These are phyloP conservation scores for Callaeas wilsoni DNA, from an alignment of 2,113 vertebrate species.

Conservation along the genomic window DNA sequence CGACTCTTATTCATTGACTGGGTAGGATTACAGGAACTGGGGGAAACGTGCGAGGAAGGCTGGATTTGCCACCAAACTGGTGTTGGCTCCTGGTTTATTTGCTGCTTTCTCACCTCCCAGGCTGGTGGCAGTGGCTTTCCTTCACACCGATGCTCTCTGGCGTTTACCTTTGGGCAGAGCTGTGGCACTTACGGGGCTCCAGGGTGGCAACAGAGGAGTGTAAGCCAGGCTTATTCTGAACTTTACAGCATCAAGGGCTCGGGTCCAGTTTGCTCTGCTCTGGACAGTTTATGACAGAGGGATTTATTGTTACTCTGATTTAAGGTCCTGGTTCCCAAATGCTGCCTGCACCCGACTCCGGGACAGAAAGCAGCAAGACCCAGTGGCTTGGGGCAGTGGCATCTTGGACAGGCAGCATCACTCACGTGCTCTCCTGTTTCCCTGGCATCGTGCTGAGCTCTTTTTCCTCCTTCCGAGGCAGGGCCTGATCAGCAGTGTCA, in stretches of 20 bases:
- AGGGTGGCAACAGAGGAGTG: accelerated
- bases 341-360: accelerated
- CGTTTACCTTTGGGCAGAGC: neutral
- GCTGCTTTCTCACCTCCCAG: neutral
- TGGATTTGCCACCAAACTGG: neutral
- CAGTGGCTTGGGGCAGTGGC: accelerated
- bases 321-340: neutral
- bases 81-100: neutral
- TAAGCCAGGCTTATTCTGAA: neutral
- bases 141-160: accelerated
- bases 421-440: accelerated
- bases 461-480: neutral
- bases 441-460: neutral
- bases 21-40: conserved; percentile 57
- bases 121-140: neutral
- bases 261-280: neutral
- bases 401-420: neutral
- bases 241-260: neutral
- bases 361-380: neutral
- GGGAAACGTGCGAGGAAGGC: neutral
- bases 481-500: neutral
- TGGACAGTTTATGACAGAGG: neutral
- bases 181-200: neutral
- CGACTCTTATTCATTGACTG: conserved; percentile 45
- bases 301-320: neutral